phyloP scores from a whole-genome alignment of 1,140 invertebrate species.

The Panagrolaimus sp. region DNA sequence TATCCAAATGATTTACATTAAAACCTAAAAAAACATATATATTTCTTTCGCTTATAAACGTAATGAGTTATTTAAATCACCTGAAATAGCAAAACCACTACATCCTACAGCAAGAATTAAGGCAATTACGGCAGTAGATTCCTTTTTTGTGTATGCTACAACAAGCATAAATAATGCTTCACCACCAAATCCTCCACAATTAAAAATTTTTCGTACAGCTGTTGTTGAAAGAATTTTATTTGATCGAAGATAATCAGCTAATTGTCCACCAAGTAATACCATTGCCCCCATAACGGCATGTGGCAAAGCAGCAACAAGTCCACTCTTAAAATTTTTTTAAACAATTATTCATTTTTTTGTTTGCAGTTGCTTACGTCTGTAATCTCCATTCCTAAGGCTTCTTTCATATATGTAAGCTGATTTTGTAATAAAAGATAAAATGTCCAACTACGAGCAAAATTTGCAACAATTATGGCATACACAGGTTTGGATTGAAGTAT shows the following conservation, averaged over 20 bases:
- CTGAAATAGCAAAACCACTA: conserved; percentile 97
- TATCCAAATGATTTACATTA: conserved; percentile 98
- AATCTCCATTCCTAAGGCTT: conserved; percentile 79
- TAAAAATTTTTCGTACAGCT: conserved; percentile 80
- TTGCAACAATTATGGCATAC: conserved; percentile 96
- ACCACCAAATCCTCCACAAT: conserved; percentile 79
- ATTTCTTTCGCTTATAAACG: not conserved
- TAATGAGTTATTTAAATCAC: conserved; percentile 41
- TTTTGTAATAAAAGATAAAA: conserved; percentile 97
- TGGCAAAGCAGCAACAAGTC: conserved; percentile 84
- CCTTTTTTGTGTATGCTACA: conserved; percentile 78
- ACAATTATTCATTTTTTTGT: not conserved
- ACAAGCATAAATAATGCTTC: conserved; percentile 93
- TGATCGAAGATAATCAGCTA: conserved; percentile 86
- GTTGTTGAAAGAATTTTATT: conserved; percentile 86
- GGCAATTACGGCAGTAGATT: conserved; percentile 74
- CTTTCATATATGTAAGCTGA: conserved; percentile 86
- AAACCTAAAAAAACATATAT: conserved; percentile 70
- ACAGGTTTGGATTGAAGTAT: conserved; percentile 94
- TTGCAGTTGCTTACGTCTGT: conserved; percentile 69
- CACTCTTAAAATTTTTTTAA: conserved; percentile 68
- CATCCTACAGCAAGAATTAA: conserved; percentile 92
- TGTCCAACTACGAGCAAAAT: conserved; percentile 99
- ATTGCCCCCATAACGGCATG: conserved; percentile 96
- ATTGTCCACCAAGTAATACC: conserved; percentile 87